Base-by-base conservation (phyloP, 2,113 vertebrate genomes). In the Callaeas wilsoni region DNA sequence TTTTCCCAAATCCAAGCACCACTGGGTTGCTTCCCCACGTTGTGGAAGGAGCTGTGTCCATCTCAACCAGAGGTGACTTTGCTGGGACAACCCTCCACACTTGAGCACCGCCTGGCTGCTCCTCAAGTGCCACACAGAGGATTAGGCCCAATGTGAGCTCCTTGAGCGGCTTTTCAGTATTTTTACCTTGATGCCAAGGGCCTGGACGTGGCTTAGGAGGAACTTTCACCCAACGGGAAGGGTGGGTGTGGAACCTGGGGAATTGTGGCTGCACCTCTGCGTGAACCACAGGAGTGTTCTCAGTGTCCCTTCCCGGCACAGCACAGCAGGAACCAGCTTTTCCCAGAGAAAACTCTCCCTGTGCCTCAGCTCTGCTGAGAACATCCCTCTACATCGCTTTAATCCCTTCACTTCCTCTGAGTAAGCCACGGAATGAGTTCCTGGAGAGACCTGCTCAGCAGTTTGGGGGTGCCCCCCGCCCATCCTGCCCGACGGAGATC, bases 1-100 rank as follows among this genome's bases (percentile, higher is more conserved):
- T n/a, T n/a, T n/a, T n/a, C n/a, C n/a, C n/a, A n/a, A n/a, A n/a
- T n/a, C n/a, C n/a, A n/a, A 52, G 46, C 53, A 44, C 32, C 2
- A 3, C 27, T 10, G 10, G 53, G 12, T 59, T 0, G 0, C 6
- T 63, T 47, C 44, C 35, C 27, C 37, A 4, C 41, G 57, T 27
- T n/a, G 23, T 17, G 53, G 85, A 63, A 74, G 60, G 56, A 78
- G 42, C 25, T 8, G 8, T 13, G n/a, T 63, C 60, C 78, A 33
- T n/a, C 65, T 82, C 50, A 52, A 18, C 42, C 73, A 16, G 52
- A 68, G 59, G 33, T 41, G 64, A 37, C 33, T 73, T 63, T 69
- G 33, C 1, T 1, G 49, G 44, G 50, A 23, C 44, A 77, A 18
- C 15, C 6, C 25, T 57, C 53, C 1, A 0, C 32, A 3, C 12